Percentiles rank a stretch among this genome's conserved stretches.
Conservation (phyloP, 2,113 vertebrate species). For the Pluvianellus socialis region DNA sequence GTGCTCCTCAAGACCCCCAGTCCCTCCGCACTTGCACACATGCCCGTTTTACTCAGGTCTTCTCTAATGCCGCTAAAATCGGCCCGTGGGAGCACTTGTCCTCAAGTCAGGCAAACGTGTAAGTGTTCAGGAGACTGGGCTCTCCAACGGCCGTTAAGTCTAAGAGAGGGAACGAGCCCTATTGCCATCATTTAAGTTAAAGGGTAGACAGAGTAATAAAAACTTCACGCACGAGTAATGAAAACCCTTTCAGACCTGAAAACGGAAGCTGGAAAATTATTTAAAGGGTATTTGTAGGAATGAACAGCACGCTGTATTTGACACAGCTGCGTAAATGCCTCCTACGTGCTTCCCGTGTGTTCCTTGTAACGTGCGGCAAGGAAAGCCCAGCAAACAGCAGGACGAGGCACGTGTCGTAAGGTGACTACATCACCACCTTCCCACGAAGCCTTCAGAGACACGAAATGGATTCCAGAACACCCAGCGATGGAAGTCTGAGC, state of each 20-base stretch:
- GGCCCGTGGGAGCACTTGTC: accelerated
- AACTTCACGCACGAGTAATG: neutral
- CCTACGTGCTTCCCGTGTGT: neutral
- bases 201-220: neutral
- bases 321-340: neutral
- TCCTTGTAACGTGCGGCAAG: neutral
- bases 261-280: neutral
- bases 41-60: neutral
- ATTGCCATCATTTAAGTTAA: neutral
- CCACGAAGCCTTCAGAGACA: neutral
- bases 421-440: neutral
- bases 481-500: neutral
- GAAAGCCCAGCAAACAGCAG: neutral
- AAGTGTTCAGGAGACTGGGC: neutral
- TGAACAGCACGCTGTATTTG: neutral
- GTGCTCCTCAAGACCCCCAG: neutral
- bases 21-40: neutral
- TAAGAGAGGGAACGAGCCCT: neutral
- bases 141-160: neutral
- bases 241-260: neutral
- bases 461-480: neutral
- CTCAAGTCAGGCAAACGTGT: accelerated
- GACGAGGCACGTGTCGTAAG: accelerated
- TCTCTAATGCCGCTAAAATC: neutral
- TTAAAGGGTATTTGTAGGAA: neutral